These are phyloP conservation scores for Rhodeus uyekii DNA, from an alignment of 2,797 vertebrate species.

Conservation along the genomic window DNA sequence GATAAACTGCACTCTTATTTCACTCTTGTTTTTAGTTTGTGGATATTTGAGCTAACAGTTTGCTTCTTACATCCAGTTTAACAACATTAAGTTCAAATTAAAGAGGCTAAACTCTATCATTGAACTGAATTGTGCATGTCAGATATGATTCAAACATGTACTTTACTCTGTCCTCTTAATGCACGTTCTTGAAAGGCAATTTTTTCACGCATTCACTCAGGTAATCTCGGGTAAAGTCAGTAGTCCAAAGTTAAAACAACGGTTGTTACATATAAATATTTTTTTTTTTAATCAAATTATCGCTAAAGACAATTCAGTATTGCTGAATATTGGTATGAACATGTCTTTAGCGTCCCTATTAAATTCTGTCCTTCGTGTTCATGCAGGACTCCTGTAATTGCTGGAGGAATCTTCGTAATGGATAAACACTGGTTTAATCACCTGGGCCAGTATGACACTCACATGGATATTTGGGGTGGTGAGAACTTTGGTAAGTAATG, in stretches of 20 bases:
- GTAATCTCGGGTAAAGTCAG: too few relatives aligned
- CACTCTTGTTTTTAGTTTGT: neutral
- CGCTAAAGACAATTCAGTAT: neutral
- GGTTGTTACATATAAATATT: too few relatives aligned
- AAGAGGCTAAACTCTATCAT: neutral
- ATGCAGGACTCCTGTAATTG: slow-evolving; percentile 94
- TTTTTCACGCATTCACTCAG: too few relatives aligned
- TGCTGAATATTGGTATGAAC: neutral
- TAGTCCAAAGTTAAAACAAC: too few relatives aligned
- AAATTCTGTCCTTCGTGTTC: slow-evolving; percentile 5
- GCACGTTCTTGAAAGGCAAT: neutral
- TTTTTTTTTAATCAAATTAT: neutral
- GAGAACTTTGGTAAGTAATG: slow-evolving; percentile 94
- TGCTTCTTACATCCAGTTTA: neutral
- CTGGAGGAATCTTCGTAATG: slow-evolving; percentile 97
- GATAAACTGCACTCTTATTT: too few relatives aligned
- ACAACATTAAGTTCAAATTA: neutral
- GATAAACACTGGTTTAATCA: slow-evolving; percentile 98
- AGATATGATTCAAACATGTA: too few relatives aligned
- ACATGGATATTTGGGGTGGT: slow-evolving; percentile 99
- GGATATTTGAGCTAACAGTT: neutral
- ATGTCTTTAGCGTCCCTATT: neutral
- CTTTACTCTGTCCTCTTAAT: too few relatives aligned
- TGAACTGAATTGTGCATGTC: neutral
- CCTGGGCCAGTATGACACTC: slow-evolving; percentile 95